Conservation (phyloP, 2,797 vertebrate species). For the Monodelphis domestica region DNA sequence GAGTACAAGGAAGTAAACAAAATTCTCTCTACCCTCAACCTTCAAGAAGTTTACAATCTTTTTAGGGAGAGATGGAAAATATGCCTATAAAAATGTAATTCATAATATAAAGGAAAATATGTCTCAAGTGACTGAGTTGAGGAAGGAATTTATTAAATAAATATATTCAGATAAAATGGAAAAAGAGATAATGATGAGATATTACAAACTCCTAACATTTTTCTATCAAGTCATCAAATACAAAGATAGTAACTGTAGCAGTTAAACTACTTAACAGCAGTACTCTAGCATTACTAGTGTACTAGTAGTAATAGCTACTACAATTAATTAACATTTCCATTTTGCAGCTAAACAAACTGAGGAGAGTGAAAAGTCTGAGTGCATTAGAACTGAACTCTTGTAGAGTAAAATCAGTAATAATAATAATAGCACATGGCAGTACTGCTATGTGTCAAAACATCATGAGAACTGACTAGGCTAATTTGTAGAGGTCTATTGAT, state of each 20-base stretch:
- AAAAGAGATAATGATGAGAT: neutral
- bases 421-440: constrained; percentile 54
- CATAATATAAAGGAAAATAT: neutral
- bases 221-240: neutral
- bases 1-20: neutral
- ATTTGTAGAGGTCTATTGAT: constrained; percentile 10
- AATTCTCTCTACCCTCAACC: neutral
- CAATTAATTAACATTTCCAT: constrained; percentile 22
- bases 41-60: constrained; percentile 26
- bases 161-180: neutral
- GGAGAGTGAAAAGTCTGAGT: constrained; percentile 38
- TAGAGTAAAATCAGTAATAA: constrained; percentile 19
- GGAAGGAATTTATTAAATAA: neutral
- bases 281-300: neutral
- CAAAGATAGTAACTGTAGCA: neutral
- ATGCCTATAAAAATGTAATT: constrained; percentile 31
- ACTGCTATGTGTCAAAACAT: constrained; percentile 40
- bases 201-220: neutral
- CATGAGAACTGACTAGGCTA: constrained; percentile 8
- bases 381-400: constrained; percentile 53
- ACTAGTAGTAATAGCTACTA: too few relatives aligned
- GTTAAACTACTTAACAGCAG: neutral
- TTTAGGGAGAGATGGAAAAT: neutral
- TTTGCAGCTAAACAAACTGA: constrained; percentile 3
- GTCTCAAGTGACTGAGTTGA: neutral